phyloP scores from a whole-genome alignment of 2,113 vertebrate genomes.

The Odocoileus hemionus region DNA sequence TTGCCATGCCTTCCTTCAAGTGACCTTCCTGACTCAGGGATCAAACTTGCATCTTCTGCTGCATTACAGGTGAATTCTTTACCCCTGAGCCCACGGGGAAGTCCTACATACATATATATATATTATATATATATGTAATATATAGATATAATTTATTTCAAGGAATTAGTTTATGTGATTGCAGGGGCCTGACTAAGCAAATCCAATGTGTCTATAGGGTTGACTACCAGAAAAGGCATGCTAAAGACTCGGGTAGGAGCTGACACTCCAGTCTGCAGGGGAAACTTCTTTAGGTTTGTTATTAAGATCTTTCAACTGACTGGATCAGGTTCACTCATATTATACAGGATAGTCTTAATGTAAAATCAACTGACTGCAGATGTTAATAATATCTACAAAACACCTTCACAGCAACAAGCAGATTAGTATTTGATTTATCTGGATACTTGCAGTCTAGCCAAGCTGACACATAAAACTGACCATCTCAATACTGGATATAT shows the following conservation, averaged over 20 bases:
- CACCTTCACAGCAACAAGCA: background rate
- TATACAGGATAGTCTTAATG: background rate
- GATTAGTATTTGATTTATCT: background rate
- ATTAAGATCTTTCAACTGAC: background rate
- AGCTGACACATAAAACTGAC: background rate
- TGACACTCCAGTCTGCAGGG: background rate
- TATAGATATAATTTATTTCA: background rate
- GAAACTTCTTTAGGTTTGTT: background rate
- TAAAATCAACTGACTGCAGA: background rate
- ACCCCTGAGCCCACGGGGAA: accelerated
- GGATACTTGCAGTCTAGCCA: background rate
- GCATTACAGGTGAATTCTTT: background rate
- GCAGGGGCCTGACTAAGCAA: background rate
- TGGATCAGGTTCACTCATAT: background rate
- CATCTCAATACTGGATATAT: background rate
- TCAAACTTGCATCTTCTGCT: background rate
- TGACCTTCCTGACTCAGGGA: background rate
- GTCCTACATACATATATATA: background rate
- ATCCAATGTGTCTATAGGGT: background rate
- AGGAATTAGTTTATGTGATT: background rate
- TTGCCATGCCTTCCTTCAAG: background rate
- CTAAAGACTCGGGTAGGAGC: background rate
- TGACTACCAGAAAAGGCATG: too few species aligned
- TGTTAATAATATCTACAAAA: background rate
- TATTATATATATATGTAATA: too few species aligned